These are phyloP conservation scores for Dasypogon diadema DNA, from an alignment of 2,888 invertebrate genomes.

Conservation along the genomic window DNA sequence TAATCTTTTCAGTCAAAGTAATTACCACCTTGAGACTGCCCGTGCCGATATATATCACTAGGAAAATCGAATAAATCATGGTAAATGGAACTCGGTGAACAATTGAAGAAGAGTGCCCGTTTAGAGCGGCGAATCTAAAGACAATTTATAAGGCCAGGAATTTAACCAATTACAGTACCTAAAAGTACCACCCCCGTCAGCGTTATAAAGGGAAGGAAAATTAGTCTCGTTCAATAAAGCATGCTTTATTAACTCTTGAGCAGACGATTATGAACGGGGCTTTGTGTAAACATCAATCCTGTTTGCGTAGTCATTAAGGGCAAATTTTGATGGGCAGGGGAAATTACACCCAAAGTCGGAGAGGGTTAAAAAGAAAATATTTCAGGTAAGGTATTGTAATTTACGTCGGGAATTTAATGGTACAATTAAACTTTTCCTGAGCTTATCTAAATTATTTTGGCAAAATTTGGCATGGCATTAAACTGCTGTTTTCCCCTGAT, in stretches of 20 bases:
- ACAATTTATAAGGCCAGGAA: background rate
- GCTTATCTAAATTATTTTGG: background rate
- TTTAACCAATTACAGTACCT: background rate
- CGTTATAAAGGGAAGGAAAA: background rate
- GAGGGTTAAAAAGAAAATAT: background rate
- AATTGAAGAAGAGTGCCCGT: background rate
- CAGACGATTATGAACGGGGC: background rate
- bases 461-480: background rate
- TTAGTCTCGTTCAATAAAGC: background rate
- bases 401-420: background rate
- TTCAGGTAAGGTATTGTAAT: too few species aligned
- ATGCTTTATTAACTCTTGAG: background rate
- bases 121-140: background rate
- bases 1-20: background rate
- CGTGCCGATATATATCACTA: background rate
- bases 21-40: background rate
- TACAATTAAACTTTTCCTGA: background rate
- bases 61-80: background rate
- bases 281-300: background rate
- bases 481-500: background rate
- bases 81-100: background rate
- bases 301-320: background rate
- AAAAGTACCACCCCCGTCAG: background rate
- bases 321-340: background rate
- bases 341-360: background rate